phyloP scores from a whole-genome alignment of 92 coral and sea anemone species.

The Actinernus sp. region DNA sequence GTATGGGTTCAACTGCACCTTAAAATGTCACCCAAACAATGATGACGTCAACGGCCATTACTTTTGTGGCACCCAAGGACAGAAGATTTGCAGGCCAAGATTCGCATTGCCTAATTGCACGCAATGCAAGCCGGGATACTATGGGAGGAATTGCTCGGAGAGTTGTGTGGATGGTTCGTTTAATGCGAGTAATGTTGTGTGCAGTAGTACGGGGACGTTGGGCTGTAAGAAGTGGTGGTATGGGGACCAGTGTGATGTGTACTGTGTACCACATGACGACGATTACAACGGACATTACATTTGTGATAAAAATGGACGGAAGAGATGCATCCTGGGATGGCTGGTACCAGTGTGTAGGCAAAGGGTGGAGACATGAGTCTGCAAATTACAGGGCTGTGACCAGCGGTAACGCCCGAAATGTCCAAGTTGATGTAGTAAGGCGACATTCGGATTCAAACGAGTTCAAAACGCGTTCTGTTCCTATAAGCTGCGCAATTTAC shows the following conservation, averaged over 20 bases:
- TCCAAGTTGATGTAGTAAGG: no score
- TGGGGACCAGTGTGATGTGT: slow-evolving; percentile 30
- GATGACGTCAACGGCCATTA: slow-evolving; percentile 28
- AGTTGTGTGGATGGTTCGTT: slow-evolving; percentile 3
- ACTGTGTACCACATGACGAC: slow-evolving; percentile 45
- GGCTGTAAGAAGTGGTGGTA: slow-evolving; percentile 49
- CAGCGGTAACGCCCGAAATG: no score
- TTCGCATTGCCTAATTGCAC: slow-evolving; percentile 12
- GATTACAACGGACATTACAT: slow-evolving; percentile 39
- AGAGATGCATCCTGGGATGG: slow-evolving; percentile 39
- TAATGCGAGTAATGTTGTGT: slow-evolving; percentile 6
- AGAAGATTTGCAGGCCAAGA: slow-evolving; percentile 11
- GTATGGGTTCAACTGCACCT: slow-evolving; percentile 43
- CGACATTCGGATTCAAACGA: no score
- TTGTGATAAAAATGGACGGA: slow-evolving; percentile 30
- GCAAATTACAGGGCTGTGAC: no score
- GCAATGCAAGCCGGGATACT: slow-evolving; percentile 19
- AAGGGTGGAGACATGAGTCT: no score
- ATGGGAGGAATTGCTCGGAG: slow-evolving; percentile 24
- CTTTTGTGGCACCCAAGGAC: slow-evolving; percentile 14
- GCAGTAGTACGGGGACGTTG: slow-evolving; percentile 7
- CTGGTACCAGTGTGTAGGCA: slow-evolving; percentile 19
- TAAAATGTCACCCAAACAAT: slow-evolving; percentile 2
- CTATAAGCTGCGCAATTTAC: no score
- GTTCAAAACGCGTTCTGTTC: no score